Evolutionary conservation across 1,140 invertebrate genomes (phyloP), one percentile per base, ranked within the genome.

Genomic region (Ditylenchus dipsaci): DNA sequence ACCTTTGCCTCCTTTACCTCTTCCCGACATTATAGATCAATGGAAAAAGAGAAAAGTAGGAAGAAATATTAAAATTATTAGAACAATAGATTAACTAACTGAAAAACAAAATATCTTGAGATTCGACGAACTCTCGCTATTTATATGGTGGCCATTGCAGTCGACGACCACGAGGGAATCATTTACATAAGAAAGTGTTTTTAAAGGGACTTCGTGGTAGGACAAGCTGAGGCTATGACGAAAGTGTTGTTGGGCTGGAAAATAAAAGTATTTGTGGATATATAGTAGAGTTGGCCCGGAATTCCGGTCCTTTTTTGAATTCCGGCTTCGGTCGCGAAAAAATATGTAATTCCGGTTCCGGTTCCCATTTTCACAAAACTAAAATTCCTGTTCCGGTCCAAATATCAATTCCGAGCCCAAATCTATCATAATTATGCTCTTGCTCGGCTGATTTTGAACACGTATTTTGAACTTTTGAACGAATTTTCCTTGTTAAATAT

Each of bases 1-100:
- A 69, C 88, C 88, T 83, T 89, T 89, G 15, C 88, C 88, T 75
- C 87, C 88, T 81, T 89, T 89, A 33, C 88, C 88, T 63, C 87
- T 85, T 61, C 88, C 88, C 29, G 73, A 75, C 73, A 75, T 76
- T 53, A 27, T 71, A n/a, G 23, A 53, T 53, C 15, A 53, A 11
- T 13, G 43, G n/a, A 53, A 53, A 53, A 26, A 53, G 23, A 53
- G 49, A 53, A 53, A 7, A 26, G 23, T 8, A 53, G 49, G 23
- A 53, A 53, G 23, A 21, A 8, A 53, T 5, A 21, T 3, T 8
- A 7, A 53, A 21, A 53, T 53, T 53, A 45, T 45, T 45, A 45
- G 43, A 45, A n/a, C 49, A 26, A 26, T 7, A 26, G 23, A 5
- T 53, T 53, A 26, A 7, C 49, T 5, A 15, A 19, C 3, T 26